Conservation (phyloP, 2,113 vertebrate genomes). For the Dryoscopus gambensis region DNA sequence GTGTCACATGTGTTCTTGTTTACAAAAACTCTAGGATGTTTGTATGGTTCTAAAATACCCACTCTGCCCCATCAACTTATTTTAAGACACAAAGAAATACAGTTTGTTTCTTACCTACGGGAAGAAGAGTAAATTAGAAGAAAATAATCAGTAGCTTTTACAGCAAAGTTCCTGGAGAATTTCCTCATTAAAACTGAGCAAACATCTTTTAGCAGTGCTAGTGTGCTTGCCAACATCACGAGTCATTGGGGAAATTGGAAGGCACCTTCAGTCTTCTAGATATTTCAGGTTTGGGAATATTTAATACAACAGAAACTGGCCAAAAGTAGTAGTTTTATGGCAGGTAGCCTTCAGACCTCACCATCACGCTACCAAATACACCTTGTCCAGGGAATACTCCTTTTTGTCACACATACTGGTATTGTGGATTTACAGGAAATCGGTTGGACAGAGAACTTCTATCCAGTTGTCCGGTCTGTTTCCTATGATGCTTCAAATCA, state of each 20-base stretch:
- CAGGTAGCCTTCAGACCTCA: neutral
- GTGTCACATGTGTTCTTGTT: neutral
- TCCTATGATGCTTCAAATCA: neutral
- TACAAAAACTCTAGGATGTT: neutral
- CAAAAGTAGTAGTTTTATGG: neutral
- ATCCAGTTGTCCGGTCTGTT: neutral
- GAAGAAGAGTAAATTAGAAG: neutral
- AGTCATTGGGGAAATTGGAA: neutral
- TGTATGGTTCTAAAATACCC: neutral
- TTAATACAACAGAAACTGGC: neutral
- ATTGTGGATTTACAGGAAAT: neutral
- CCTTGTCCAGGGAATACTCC: neutral
- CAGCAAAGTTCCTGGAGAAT: neutral
- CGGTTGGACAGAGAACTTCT: neutral
- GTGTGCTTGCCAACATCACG: neutral
- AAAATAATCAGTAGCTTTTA: neutral
- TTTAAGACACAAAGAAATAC: neutral
- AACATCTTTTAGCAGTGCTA: neutral
- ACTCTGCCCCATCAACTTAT: neutral
- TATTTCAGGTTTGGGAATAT: neutral
- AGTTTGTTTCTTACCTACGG: neutral
- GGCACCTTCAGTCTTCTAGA: neutral
- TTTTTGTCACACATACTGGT: neutral
- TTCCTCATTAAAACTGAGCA: neutral
- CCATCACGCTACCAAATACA: accelerated